Percentiles rank a stretch among this genome's conserved stretches.
phyloP scores from a whole-genome alignment of 2,888 invertebrate genomes.

The Eremobia ochroleuca region DNA sequence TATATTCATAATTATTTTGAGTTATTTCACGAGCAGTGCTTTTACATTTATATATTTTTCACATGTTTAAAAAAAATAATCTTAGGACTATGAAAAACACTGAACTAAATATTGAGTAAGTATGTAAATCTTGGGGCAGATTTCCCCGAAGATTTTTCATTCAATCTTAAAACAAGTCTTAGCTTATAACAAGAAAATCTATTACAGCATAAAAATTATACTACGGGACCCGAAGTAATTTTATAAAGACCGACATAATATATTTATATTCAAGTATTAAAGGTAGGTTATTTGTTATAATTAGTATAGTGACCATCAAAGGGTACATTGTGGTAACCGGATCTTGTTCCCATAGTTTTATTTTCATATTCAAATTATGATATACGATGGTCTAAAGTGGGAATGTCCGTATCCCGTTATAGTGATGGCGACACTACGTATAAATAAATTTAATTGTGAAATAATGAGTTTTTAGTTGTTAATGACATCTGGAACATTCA shows the following conservation, averaged over 20 bases:
- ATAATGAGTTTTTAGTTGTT: constrained; percentile 52
- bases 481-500: constrained; percentile 40
- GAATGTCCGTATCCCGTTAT: constrained; percentile 60
- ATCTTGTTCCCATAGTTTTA: constrained; percentile 72
- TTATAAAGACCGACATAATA: not conserved
- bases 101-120: not conserved
- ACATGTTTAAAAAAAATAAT: not conserved
- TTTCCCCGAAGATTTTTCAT: constrained; percentile 4
- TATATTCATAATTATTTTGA: not conserved
- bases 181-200: constrained; percentile 2
- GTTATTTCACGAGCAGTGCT: not conserved
- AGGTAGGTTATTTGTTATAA: constrained; percentile 86
- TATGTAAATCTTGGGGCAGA: constrained; percentile 25
- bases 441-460: constrained; percentile 46
- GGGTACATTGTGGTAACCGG: constrained; percentile 71
- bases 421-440: constrained; percentile 40
- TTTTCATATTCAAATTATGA: constrained; percentile 73
- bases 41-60: not conserved
- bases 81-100: not conserved
- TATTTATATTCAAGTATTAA: constrained; percentile 71
- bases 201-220: not conserved
- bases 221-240: constrained; percentile 49
- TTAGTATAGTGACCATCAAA: constrained; percentile 82
- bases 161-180: constrained; percentile 15
- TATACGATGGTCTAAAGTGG: constrained; percentile 65